These are phyloP conservation scores for Monochamus saltuarius DNA, from an alignment of 1,140 invertebrate species.

Conservation along the genomic window DNA sequence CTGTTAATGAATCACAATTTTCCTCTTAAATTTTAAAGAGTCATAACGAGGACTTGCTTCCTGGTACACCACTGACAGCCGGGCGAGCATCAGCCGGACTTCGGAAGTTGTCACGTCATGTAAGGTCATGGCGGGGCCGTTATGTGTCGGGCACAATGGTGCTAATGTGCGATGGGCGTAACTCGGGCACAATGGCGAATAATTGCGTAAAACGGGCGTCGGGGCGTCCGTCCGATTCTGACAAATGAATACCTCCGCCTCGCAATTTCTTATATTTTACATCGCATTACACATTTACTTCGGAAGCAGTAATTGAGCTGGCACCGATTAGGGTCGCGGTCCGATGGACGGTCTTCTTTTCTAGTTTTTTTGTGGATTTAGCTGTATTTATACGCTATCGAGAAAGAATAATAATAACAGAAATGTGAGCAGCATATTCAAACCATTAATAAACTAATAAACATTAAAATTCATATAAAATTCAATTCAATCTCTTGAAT, in stretches of 20 bases:
- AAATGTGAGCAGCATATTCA: no score
- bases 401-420: no score
- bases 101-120: not conserved
- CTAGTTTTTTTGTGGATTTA: no score
- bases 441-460: no score
- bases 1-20: no score
- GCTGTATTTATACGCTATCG: no score
- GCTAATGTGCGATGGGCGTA: conserved; percentile 7
- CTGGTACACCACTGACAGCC: no score
- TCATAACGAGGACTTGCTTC: no score
- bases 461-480: no score
- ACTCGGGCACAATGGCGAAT: conserved; percentile 15
- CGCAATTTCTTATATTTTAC: not conserved
- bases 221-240: not conserved
- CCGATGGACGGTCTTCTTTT: not conserved
- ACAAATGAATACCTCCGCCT: conserved; percentile 5
- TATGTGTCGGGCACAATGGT: conserved; percentile 11
- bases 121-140: not conserved
- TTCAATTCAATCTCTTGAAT: no score
- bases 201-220: conserved; percentile 12
- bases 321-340: not conserved
- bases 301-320: not conserved
- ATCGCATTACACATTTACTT: not conserved
- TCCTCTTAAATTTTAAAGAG: no score
- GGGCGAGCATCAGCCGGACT: not conserved